A percentile compares a stretch with the other conserved stretches of the same genome.
Conservation (phyloP, 1,140 invertebrate genomes). For the Kradibia gibbosae region DNA sequence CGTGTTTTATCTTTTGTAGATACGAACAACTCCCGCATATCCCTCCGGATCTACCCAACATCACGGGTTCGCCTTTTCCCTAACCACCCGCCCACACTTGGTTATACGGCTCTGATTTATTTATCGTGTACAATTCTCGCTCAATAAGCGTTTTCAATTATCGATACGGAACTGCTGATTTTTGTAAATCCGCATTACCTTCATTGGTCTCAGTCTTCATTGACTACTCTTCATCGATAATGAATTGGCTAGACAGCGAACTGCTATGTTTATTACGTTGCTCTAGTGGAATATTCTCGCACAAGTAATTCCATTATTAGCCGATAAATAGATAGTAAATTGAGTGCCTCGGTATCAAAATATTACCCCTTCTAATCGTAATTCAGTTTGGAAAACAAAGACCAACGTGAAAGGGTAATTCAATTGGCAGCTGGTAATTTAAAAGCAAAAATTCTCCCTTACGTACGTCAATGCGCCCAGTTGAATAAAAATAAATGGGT, state of each 20-base stretch:
- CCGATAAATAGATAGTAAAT: not conserved
- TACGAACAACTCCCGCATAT: too few relatives aligned
- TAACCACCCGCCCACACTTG: too few relatives aligned
- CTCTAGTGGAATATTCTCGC: not conserved
- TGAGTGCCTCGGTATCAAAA: not conserved
- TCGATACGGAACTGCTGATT: not conserved
- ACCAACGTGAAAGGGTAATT: too few relatives aligned
- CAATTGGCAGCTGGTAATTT: too few relatives aligned
- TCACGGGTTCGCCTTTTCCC: too few relatives aligned
- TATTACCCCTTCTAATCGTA: too few relatives aligned
- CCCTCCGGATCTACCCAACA: too few relatives aligned
- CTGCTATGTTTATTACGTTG: not conserved
- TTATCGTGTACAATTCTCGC: not conserved
- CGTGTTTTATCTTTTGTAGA: not conserved
- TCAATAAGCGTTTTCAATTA: not conserved
- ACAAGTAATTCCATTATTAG: not conserved
- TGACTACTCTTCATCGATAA: too few relatives aligned
- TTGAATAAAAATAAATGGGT: not conserved
- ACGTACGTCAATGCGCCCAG: not conserved
- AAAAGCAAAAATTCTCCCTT: too few relatives aligned
- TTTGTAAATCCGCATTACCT: too few relatives aligned
- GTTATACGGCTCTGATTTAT: too few relatives aligned
- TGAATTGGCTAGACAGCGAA: not conserved
- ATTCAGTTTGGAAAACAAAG: not conserved
- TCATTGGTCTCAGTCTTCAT: too few relatives aligned